Evolutionary conservation across 2,113 vertebrate genomes (phyloP), one percentile per base, ranked within the genome.

Genomic region (Andinoacara biseriatus): DNA sequence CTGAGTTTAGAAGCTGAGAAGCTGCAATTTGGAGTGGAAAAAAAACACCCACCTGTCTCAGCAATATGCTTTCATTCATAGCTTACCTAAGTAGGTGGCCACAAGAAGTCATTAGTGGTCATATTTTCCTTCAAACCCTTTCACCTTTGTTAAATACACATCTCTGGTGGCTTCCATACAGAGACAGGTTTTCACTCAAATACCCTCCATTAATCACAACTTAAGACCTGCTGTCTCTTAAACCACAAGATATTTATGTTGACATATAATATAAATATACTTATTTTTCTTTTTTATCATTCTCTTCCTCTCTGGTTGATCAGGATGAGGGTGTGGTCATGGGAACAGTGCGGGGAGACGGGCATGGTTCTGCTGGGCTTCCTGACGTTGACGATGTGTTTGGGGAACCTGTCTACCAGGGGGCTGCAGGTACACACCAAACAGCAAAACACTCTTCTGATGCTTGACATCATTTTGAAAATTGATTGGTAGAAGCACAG

Each of bases 281-380:
- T 1, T 52, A 14, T 8, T 22, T 63, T 26, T 33, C 13, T 43
- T 35, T 3, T 63, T 59, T 14, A 58, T 76, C 35, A 38, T 38
- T 38, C n/a, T 77, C 17, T 59, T 43, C 54, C 54, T 88, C 26
- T 86, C 20, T 78, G 40, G 18, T 20, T 24, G 10, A 74, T 11
- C 83, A 96, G 94, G 93, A 96, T 96, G 95, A 93, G 87, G 91
- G 62, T 90, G 92, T 92, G 77, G 87, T 94, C 90, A n/a, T 91
- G 94, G 93, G 84, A 93, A 57, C 93, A 90, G 58, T 94, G 82
- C 31, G 76, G 76, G 35, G 94, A 94, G 86, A 90, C 86, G 15
- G 81, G 80, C 5, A 29, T 95, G 91, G 87, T 96, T 84, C 89
- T 96, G 79, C 86, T 96, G 84, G 93, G 94, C 62, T 92, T 95